Conservation (phyloP, 1,140 invertebrate genomes). For the Platyscapa corneri region DNA sequence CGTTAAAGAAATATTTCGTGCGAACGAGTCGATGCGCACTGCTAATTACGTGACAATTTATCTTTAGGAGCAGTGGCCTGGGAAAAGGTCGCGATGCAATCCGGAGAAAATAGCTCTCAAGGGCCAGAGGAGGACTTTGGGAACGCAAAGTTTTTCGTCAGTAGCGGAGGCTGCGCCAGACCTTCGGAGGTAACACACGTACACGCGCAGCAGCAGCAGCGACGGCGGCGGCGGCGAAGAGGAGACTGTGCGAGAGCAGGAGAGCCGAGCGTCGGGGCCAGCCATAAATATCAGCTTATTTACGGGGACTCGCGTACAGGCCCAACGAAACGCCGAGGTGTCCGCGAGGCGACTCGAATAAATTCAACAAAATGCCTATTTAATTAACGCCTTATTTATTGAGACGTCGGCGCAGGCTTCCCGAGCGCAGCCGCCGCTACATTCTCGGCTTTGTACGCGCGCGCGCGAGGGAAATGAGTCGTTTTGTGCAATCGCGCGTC, state of each 20-base stretch:
- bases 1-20: no score
- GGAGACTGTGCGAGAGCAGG: neutral
- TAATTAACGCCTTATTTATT: conserved; percentile 75
- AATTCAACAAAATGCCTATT: conserved; percentile 71
- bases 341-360: conserved; percentile 62
- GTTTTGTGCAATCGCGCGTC: conserved; percentile 7
- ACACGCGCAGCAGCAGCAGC: neutral
- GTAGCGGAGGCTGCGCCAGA: no score
- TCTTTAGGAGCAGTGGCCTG: no score
- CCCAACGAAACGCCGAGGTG: conserved; percentile 56
- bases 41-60: no score
- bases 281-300: conserved; percentile 73
- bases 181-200: no score
- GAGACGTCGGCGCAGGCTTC: conserved; percentile 59
- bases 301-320: conserved; percentile 55
- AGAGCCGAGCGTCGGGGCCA: conserved; percentile 28
- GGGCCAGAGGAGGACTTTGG: no score
- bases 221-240: neutral
- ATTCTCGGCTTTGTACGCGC: neutral
- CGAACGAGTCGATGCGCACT: no score
- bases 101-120: no score
- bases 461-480: neutral
- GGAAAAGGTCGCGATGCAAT: no score
- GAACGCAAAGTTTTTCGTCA: no score
- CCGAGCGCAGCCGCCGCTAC: neutral